Evolutionary conservation across 2,797 vertebrate genomes (phyloP), one percentile per base, ranked within the genome.

Genomic region (Holocentrus rufus): DNA sequence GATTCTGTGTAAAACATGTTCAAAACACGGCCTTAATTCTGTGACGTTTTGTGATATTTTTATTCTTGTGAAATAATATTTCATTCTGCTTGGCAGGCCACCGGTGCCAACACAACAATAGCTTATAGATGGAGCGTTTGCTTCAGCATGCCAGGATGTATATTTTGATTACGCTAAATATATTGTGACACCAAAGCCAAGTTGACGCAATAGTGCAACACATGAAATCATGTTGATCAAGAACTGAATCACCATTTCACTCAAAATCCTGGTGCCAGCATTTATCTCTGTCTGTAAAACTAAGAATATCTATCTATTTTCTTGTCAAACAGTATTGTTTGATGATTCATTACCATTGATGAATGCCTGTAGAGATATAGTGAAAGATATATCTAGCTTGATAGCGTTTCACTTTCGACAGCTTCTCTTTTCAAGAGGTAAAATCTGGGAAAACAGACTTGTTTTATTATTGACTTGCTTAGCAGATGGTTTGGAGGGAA

Each of bases 401-500:
- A 80, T 74, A 44, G 89, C 81, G 86, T 82, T 85, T 63, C 30
- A 67, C 23, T 85, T 93, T 93, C 90, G 91, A 88, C 90, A 91
- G 78, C 73, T 91, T 87, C 85, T 90, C 87, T 90, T 92, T 84
- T 89, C 36, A 46, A 85, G 85, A 89, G 81, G 85, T 87, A 73
- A 79, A 74, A 77, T 67, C 79, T 67, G 84, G 65, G 75, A 77
- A 72, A 86, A 80, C 69, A 79, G 74, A 90, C 78, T 84, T 81
- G 79, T 80, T 92, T 93, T 86, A 91, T 92, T 90, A 91, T 88
- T 89, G 85, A 92, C 91, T 90, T 88, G 83, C 80, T 82, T 79
- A 88, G 90, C 94, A 96, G 94, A 95, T 96, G 94, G 94, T 93
- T 94, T 90, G 88, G 86, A 85, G 86, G 25, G 42, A 72, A 13